These are phyloP conservation scores for Drosophila hawaiiensis DNA, from an alignment of 2,888 invertebrate genomes.

Conservation along the genomic window DNA sequence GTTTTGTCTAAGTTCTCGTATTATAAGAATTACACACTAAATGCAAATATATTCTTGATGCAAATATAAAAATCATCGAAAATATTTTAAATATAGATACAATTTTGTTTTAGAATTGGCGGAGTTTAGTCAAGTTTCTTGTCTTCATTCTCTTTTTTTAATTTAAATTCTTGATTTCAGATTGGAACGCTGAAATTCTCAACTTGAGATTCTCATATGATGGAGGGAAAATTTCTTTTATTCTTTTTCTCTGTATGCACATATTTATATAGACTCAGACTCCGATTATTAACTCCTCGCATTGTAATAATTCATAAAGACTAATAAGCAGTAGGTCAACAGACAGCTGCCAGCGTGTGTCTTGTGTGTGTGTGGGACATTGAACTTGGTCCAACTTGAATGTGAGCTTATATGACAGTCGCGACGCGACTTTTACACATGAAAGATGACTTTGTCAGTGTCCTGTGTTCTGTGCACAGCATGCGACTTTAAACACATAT, in stretches of 20 bases:
- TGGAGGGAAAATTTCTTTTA: background rate
- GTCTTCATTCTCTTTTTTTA: background rate
- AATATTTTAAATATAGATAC: background rate
- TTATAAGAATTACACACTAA: background rate
- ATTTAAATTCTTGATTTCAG: background rate
- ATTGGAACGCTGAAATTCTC: background rate
- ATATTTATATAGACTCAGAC: background rate
- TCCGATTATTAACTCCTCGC: background rate
- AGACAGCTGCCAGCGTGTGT: background rate
- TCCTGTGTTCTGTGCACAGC: conserved; percentile 33
- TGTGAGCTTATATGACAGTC: conserved; percentile 23
- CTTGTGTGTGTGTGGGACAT: conserved; percentile 36
- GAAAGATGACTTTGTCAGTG: conserved; percentile 17
- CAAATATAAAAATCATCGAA: background rate
- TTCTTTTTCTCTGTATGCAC: background rate
- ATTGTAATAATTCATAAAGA: conserved; percentile 29
- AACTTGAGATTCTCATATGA: background rate
- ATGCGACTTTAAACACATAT: conserved; percentile 46
- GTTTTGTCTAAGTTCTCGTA: background rate
- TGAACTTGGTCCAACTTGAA: conserved; percentile 54
- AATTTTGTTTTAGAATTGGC: background rate
- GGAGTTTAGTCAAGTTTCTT: background rate
- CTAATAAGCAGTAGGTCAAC: conserved; percentile 15
- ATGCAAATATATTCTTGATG: background rate
- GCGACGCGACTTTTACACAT: conserved; percentile 15